Percentiles rank a stretch among this genome's conserved stretches.
Conservation (phyloP, 2,113 vertebrate species). For the Leptocoma aspasia region DNA sequence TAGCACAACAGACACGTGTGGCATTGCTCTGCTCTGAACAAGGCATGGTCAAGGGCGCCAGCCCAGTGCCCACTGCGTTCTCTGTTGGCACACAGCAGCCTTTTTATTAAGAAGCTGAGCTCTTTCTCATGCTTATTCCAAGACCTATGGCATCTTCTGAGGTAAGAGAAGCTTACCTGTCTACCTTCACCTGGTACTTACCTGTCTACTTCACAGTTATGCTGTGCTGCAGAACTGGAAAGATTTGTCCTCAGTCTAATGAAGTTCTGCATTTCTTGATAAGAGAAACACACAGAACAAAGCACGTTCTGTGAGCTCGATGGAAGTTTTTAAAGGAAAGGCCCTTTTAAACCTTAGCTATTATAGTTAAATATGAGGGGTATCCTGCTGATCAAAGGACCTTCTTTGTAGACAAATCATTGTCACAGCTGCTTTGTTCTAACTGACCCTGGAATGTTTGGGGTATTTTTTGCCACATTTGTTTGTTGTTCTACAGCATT, state of each 20-base stretch:
- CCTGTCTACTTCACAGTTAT: not conserved
- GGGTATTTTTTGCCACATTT: not conserved
- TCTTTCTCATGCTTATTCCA: not conserved
- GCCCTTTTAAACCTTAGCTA: not conserved
- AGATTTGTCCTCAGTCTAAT: not conserved
- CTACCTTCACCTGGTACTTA: not conserved
- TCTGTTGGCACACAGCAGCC: not conserved
- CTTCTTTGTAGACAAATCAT: not conserved
- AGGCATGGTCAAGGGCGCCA: accelerated
- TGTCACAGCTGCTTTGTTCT: not conserved
- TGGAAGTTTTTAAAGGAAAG: not conserved
- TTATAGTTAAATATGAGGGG: not conserved
- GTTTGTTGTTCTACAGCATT: not conserved
- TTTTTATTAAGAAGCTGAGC: not conserved
- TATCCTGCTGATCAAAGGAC: not conserved
- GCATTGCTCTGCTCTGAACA: not conserved
- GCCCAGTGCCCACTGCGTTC: accelerated
- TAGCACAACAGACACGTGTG: accelerated
- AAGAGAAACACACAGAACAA: not conserved
- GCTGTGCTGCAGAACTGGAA: not conserved
- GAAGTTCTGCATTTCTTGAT: not conserved
- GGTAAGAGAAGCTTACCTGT: not conserved
- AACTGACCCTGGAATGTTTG: not conserved
- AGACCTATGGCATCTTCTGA: not conserved
- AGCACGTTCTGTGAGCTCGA: accelerated